phyloP scores from a whole-genome alignment of 1,140 invertebrate species.

The Penaeus vannamei region DNA sequence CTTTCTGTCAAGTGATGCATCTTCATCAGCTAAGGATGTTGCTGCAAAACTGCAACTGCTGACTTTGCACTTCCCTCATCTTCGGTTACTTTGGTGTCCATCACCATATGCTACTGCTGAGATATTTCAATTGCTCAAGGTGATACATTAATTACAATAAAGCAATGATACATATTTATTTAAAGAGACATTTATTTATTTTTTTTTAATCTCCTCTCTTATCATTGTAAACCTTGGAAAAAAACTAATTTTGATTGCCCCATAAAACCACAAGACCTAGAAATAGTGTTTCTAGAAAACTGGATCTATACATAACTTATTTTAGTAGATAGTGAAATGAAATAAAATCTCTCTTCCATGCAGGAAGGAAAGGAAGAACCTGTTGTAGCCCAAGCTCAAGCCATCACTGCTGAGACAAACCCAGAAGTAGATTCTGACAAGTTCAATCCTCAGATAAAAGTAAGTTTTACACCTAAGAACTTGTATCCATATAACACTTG shows the following conservation, averaged over 20 bases:
- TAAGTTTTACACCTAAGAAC: slow-evolving; percentile 61
- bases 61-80: slow-evolving; percentile 93
- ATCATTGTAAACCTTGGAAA: neutral
- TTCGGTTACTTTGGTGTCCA: slow-evolving; percentile 95
- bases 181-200: slow-evolving; percentile 5
- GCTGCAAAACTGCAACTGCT: slow-evolving; percentile 84
- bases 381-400: slow-evolving; percentile 78
- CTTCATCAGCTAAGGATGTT: slow-evolving; percentile 80
- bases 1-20: slow-evolving; percentile 82
- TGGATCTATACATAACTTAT: neutral
- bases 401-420: slow-evolving; percentile 70
- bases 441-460: slow-evolving; percentile 72
- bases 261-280: no score
- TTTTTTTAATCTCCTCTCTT: neutral
- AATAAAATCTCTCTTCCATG: neutral
- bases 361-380: slow-evolving; percentile 80
- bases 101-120: slow-evolving; percentile 95
- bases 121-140: slow-evolving; percentile 85
- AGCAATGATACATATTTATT: slow-evolving; percentile 44
- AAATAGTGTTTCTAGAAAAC: neutral
- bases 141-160: slow-evolving; percentile 62
- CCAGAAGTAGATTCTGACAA: slow-evolving; percentile 70
- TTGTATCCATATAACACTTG: neutral
- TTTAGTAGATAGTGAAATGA: neutral
- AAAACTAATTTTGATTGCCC: neutral